Percentiles rank a stretch among this genome's conserved stretches.
phyloP scores from a whole-genome alignment of 2,797 vertebrate genomes.

The Novumbra hubbsi region DNA sequence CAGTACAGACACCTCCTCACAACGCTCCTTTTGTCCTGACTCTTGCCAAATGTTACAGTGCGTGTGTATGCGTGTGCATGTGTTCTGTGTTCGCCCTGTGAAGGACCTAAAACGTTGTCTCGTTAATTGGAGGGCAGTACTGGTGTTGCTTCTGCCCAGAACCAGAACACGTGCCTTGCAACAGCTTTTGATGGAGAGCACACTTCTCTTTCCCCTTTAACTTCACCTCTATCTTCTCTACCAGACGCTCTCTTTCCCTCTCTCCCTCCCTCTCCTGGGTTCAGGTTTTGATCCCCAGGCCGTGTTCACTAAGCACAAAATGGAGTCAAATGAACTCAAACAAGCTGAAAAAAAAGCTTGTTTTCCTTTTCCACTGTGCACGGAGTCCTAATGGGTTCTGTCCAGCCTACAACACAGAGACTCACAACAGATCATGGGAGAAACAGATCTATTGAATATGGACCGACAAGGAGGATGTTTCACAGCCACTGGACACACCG shows the following conservation, averaged over 20 bases:
- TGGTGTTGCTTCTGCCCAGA: slow-evolving; percentile 41
- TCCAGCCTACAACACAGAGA: not conserved
- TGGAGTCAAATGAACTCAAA: not conserved
- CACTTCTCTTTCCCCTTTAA: not conserved
- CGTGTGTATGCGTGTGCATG: slow-evolving; percentile 26
- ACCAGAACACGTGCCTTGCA: slow-evolving; percentile 54
- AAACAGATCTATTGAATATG: not conserved
- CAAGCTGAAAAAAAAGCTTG: too few relatives aligned
- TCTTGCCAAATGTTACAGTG: slow-evolving; percentile 45
- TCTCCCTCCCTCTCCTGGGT: not conserved
- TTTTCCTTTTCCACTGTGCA: too few relatives aligned
- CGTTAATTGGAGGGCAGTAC: slow-evolving; percentile 66
- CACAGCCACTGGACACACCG: not conserved
- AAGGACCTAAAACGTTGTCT: slow-evolving; percentile 58
- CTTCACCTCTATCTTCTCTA: not conserved
- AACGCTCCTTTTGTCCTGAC: slow-evolving; percentile 50
- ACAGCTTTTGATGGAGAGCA: slow-evolving; percentile 45
- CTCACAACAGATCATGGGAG: not conserved
- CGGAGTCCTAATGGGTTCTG: not conserved
- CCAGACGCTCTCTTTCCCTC: not conserved
- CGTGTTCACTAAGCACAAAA: not conserved
- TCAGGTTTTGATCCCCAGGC: not conserved
- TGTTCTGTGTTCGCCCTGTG: slow-evolving; percentile 40
- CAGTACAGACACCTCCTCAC: slow-evolving; percentile 27
- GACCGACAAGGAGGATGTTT: not conserved